phyloP scores from a whole-genome alignment of 2,888 invertebrate genomes.

The Ornithoptera priamus region DNA sequence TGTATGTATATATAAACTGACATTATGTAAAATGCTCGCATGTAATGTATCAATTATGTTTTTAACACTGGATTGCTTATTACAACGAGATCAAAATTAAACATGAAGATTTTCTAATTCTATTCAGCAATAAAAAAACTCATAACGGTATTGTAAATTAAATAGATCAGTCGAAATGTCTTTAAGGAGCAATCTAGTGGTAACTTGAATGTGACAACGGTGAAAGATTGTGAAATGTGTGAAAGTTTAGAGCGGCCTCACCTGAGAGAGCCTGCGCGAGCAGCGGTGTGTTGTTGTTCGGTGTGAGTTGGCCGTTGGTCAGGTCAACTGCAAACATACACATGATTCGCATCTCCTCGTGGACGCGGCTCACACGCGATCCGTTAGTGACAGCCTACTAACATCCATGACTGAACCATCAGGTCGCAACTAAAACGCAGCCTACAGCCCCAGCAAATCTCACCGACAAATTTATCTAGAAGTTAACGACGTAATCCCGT shows the following conservation, averaged over 20 bases:
- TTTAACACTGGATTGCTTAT: too few species aligned
- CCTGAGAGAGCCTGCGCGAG: conserved; percentile 97
- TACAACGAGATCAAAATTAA: too few species aligned
- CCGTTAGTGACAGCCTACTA: conserved; percentile 59
- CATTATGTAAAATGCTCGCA: too few species aligned
- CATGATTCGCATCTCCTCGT: conserved; percentile 81
- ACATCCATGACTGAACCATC: conserved; percentile 78
- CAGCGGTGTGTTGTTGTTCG: conserved; percentile 97
- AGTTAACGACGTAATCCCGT: conserved; percentile 62
- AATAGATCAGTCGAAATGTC: too few species aligned
- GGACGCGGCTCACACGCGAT: conserved; percentile 61
- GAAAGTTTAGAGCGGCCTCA: conserved; percentile 69
- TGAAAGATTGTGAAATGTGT: neutral
- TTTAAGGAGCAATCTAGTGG: too few species aligned
- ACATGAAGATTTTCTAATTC: too few species aligned
- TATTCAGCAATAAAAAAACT: too few species aligned
- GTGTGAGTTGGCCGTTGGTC: conserved; percentile 96
- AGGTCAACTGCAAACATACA: conserved; percentile 93
- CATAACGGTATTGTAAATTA: too few species aligned
- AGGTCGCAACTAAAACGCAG: neutral
- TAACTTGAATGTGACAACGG: too few species aligned
- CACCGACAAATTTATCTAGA: neutral
- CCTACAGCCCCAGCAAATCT: neutral
- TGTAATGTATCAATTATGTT: too few species aligned
- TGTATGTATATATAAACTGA: too few species aligned